These are phyloP conservation scores for Brachyhypopomus occidentalis DNA, from an alignment of 2,113 vertebrate genomes.

Conservation along the genomic window DNA sequence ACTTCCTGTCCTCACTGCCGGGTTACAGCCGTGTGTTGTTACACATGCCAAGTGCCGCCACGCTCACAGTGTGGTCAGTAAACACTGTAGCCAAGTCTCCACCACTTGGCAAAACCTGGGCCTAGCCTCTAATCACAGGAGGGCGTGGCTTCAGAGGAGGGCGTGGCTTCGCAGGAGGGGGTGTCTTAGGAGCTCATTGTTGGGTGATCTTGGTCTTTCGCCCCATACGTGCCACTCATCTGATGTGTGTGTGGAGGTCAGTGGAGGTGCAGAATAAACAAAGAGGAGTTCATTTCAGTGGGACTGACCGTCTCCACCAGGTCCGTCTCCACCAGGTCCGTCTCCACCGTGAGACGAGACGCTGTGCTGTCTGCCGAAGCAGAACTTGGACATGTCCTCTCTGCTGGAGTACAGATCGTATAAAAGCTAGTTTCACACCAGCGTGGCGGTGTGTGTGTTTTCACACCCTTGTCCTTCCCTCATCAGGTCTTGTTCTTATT, in stretches of 20 bases:
- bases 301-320: background rate
- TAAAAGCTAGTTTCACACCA: too few species aligned
- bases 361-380: too few species aligned
- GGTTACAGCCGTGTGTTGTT: too few species aligned
- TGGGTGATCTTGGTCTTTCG: background rate
- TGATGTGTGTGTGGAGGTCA: constrained; percentile 1
- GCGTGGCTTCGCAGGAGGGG: background rate
- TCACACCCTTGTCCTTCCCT: too few species aligned
- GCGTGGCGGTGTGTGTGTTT: too few species aligned
- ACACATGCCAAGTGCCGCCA: background rate
- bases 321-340: background rate
- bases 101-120: too few species aligned
- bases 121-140: too few species aligned
- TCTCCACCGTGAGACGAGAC: background rate
- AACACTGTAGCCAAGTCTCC: background rate
- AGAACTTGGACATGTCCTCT: too few species aligned
- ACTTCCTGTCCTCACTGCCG: too few species aligned
- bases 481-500: too few species aligned
- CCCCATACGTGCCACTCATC: background rate
- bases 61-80: background rate
- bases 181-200: background rate
- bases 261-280: background rate
- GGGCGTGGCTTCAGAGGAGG: background rate
- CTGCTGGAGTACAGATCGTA: too few species aligned
- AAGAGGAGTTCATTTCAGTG: background rate